A percentile compares a stretch with the other conserved stretches of the same genome.
phyloP scores from a whole-genome alignment of 2,888 invertebrate species.

The Drosophila falleni region DNA sequence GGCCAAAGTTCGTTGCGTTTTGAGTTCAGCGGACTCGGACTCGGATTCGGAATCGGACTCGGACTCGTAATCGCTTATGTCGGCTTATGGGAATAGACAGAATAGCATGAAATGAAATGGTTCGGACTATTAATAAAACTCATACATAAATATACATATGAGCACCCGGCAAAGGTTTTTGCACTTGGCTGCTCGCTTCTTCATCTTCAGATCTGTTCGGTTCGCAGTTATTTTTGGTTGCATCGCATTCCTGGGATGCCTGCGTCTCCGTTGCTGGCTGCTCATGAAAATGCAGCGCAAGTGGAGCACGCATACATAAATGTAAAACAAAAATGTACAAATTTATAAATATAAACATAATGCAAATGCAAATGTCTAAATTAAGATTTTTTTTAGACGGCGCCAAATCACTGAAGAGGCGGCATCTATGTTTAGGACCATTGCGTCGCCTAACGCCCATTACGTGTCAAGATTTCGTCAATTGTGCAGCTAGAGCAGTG shows the following conservation, averaged over 20 bases:
- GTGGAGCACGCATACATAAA: slow-evolving; percentile 61
- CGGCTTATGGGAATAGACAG: slow-evolving; percentile 25
- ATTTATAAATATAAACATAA: slow-evolving; percentile 61
- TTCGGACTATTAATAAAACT: slow-evolving; percentile 49
- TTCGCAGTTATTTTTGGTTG: slow-evolving; percentile 65
- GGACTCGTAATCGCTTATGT: slow-evolving; percentile 8
- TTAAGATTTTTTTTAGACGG: slow-evolving; percentile 64
- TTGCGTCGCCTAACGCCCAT: slow-evolving; percentile 42
- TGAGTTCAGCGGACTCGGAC: slow-evolving; percentile 50
- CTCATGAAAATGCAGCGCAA: slow-evolving; percentile 68
- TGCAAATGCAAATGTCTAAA: slow-evolving; percentile 67
- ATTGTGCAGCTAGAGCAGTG: slow-evolving; percentile 40
- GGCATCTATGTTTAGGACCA: slow-evolving; percentile 52
- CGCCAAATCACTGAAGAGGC: slow-evolving; percentile 56
- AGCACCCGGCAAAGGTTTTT: slow-evolving; percentile 71
- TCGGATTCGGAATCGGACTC: background rate
- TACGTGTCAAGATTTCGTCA: slow-evolving; percentile 62
- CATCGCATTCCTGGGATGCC: slow-evolving; percentile 75
- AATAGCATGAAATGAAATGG: slow-evolving; percentile 5
- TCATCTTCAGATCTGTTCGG: background rate
- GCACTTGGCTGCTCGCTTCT: slow-evolving; percentile 60
- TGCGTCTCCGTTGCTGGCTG: slow-evolving; percentile 38
- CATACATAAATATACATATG: slow-evolving; percentile 38
- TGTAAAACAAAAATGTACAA: background rate
- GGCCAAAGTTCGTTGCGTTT: slow-evolving; percentile 47